Percentiles rank a stretch among this genome's conserved stretches.
phyloP scores from a whole-genome alignment of 2,797 vertebrate genomes.

The Alosa sapidissima region DNA sequence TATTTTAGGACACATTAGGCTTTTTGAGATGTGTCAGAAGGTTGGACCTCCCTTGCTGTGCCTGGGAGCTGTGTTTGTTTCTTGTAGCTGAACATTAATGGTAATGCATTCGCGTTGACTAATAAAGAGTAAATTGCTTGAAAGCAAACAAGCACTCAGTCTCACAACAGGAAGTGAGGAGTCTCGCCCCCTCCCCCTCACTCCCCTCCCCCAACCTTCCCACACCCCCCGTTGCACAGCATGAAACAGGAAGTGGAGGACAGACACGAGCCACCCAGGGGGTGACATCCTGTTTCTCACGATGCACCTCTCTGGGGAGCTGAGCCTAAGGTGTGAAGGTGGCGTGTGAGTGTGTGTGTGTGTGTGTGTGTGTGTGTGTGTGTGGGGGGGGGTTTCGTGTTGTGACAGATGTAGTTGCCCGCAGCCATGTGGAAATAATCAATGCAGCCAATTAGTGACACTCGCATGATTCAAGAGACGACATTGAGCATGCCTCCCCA shows the following conservation, averaged over 20 bases:
- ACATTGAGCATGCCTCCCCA: slow-evolving; percentile 34
- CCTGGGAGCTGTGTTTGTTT: background rate
- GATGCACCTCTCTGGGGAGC: slow-evolving; percentile 40
- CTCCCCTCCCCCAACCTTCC: background rate
- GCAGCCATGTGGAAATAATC: slow-evolving; percentile 57
- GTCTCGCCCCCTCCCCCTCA: background rate
- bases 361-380: background rate
- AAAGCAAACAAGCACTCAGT: slow-evolving; percentile 19
- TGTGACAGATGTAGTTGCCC: slow-evolving; percentile 52
- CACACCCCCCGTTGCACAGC: background rate
- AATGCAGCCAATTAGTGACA: slow-evolving; percentile 51
- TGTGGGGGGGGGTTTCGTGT: slow-evolving; percentile 28
- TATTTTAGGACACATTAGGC: background rate
- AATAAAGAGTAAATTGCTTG: slow-evolving; percentile 1
- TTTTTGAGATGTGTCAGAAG: background rate
- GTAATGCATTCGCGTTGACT: background rate
- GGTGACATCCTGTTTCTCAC: slow-evolving; percentile 48
- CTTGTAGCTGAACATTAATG: background rate
- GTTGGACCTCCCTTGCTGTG: background rate
- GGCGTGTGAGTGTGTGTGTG: background rate
- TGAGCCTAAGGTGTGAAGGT: background rate
- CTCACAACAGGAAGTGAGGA: slow-evolving; percentile 19
- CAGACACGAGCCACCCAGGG: slow-evolving; percentile 39
- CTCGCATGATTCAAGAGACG: slow-evolving; percentile 18
- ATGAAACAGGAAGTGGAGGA: slow-evolving; percentile 41